Evolutionary conservation across 1,140 invertebrate species (phyloP), one percentile per base, ranked within the genome.

Genomic region (Leptestheria dahalacensis): DNA sequence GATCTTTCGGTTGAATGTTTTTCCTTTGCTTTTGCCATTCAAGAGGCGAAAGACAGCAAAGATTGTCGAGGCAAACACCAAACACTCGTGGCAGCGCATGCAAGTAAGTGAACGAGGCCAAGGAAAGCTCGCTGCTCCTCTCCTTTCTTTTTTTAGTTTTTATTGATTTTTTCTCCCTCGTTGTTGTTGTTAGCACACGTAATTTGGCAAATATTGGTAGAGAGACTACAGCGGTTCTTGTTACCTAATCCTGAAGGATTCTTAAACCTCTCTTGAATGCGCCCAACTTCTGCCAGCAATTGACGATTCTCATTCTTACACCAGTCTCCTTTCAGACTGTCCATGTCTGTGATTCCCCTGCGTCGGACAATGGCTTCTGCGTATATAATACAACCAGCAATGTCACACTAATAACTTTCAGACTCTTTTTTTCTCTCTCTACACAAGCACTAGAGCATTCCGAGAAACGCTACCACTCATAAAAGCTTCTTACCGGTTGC

Each of bases 231-330:
- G 6, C 15, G 33, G 6, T 6, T 41, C 15, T 41, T 15, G 33
- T 41, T 41, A 41, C 33, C 33, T 41, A 41, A 41, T 41, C 33
- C 33, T 41, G 33, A 6, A 41, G 33, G 33, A 15, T 41, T 41
- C 33, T 41, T 41, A 41, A 41, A 41, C 15, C 33, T 55, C 33
- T 55, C 24, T 55, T 55, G 53, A 33, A 33, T 54, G 50, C 29
- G 41, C 25, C 49, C 41, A n/a, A 61, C 51, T 51, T 55, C 52
- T n/a, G 29, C 33, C 33, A 41, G 33, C 33, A 41, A 41, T 6
- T 41, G 33, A 41, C 33, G 33, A 41, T 41, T 41, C 33, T 41
- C 33, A 41, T 41, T 41, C 33, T 41, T 41, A 41, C 33, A 41
- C 33, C 33, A 41, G 33, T 41, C 33, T 41, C 33, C 33, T 15